Evolutionary conservation across 92 coral and sea anemone species (phyloP).

Genomic region (Paramuricea clavata): DNA sequence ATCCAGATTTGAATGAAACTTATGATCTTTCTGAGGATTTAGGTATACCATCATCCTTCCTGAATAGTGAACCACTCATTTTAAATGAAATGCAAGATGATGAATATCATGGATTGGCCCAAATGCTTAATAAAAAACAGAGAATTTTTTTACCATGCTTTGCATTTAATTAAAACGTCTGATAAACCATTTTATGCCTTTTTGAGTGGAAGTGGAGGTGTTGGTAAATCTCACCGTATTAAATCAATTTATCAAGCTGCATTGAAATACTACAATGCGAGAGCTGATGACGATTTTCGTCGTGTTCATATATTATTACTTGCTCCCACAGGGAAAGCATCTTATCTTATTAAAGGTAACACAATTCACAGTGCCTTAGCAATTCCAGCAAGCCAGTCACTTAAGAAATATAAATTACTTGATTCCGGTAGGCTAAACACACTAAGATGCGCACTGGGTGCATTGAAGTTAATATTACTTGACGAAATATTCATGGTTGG

Average conservation of each 20-base stretch:
- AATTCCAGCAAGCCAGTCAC: no score
- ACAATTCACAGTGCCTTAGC: conserved; percentile 34
- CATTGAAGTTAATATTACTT: no score
- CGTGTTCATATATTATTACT: conserved; percentile 33
- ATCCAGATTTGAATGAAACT: conserved; percentile 33
- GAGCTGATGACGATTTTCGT: conserved; percentile 50
- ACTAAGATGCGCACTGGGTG: no score
- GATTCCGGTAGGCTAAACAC: no score
- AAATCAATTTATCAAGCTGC: conserved; percentile 66
- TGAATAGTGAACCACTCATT: neutral
- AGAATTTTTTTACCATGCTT: conserved; percentile 42
- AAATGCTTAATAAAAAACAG: conserved; percentile 30
- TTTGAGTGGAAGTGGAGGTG: neutral
- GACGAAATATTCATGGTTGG: no score
- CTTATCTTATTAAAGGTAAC: conserved; percentile 32
- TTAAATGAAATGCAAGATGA: conserved; percentile 28
- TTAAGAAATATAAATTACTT: no score
- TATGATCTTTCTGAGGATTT: neutral
- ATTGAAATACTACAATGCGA: conserved; percentile 37
- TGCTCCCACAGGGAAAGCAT: conserved; percentile 42
- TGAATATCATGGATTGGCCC: conserved; percentile 33
- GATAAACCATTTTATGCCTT: conserved; percentile 10
- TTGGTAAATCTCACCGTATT: conserved; percentile 12
- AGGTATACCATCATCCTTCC: neutral
- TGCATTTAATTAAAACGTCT: conserved; percentile 38